Evolutionary conservation across 2,888 invertebrate species (phyloP).

Genomic region (Tachina fera): DNA sequence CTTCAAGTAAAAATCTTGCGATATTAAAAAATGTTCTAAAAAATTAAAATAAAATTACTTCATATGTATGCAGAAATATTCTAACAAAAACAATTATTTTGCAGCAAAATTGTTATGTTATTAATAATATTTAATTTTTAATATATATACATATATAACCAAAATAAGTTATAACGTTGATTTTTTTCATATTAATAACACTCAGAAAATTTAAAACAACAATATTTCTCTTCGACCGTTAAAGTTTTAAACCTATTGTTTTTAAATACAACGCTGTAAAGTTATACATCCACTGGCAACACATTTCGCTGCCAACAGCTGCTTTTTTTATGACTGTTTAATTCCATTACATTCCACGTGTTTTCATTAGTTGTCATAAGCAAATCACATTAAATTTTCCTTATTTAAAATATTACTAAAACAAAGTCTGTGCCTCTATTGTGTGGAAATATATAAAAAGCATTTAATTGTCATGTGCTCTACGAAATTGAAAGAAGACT

Average conservation of each 20-base stretch:
- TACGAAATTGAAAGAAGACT: slow-evolving; percentile 74
- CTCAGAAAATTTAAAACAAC: too few relatives aligned
- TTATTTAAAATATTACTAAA: background rate
- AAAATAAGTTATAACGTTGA: too few relatives aligned
- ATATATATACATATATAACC: too few relatives aligned
- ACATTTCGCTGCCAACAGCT: slow-evolving; percentile 29
- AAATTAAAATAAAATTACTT: too few relatives aligned
- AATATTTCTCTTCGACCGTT: background rate
- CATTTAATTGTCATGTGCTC: slow-evolving; percentile 59
- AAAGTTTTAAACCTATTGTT: background rate
- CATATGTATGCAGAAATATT: too few relatives aligned
- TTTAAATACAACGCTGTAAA: slow-evolving; percentile 24
- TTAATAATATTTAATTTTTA: too few relatives aligned
- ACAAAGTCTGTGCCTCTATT: background rate
- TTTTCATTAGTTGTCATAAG: background rate
- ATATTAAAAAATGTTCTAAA: too few relatives aligned
- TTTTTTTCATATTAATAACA: too few relatives aligned
- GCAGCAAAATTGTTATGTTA: too few relatives aligned
- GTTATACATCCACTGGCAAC: slow-evolving; percentile 11
- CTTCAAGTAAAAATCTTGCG: too few relatives aligned
- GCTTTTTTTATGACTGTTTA: background rate
- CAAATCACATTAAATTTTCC: too few relatives aligned
- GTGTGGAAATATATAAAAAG: background rate
- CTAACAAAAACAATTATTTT: too few relatives aligned
- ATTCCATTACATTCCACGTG: slow-evolving; percentile 36